Base-by-base conservation (phyloP, 2,888 invertebrate species). In the Scaptodrosophila latifasciaeformis region DNA sequence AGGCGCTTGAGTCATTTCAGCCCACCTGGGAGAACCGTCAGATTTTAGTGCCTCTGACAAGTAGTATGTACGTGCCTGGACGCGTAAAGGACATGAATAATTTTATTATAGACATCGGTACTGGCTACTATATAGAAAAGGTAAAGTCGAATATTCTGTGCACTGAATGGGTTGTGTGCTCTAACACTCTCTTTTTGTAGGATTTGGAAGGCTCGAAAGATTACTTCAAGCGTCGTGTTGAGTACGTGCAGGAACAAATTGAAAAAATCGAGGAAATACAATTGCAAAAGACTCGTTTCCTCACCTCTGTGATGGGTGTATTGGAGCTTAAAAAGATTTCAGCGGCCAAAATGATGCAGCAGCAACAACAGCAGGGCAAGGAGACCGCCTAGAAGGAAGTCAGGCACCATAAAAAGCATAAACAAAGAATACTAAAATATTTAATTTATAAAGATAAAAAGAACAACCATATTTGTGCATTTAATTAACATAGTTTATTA, bases 1-100 rank as follows among this genome's bases (percentile, higher is more conserved):
- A 95, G 79, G 92, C 92, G 75, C 89, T 96, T 45, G 93, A 94
- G 59, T 92, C 93, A 87, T 89, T 96, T 52, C 92, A 90, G 39
- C 90, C 93, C 0, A 90, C 91, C 17, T 90, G 91, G 61, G 90
- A 93, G 82, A 94, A 95, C 76, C 94, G 93, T 82, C 91, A 93
- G 53, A 93, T 98, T 66, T 88, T 99, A 15, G 97, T 99, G 12
- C 99, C 99, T 1, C 88, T 99, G 10, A 97, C 98, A 10, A 95
- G 96, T 75, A 98, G 98, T 76, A 96, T 99, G 94, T 99, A 98
- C 88, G 97, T 99, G 35, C 95, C 96, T 34, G 99, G 98, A 1
- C 91, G 91, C 74, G 89, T 99, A 54, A 90, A 91, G 59, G 93
- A 97, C 82, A 91, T 93, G 27, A 91, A 95, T 49, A 93, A 93